A percentile compares a stretch with the other conserved stretches of the same genome.
phyloP scores from a whole-genome alignment of 2,888 invertebrate genomes.

The Leptinotarsa juncta region DNA sequence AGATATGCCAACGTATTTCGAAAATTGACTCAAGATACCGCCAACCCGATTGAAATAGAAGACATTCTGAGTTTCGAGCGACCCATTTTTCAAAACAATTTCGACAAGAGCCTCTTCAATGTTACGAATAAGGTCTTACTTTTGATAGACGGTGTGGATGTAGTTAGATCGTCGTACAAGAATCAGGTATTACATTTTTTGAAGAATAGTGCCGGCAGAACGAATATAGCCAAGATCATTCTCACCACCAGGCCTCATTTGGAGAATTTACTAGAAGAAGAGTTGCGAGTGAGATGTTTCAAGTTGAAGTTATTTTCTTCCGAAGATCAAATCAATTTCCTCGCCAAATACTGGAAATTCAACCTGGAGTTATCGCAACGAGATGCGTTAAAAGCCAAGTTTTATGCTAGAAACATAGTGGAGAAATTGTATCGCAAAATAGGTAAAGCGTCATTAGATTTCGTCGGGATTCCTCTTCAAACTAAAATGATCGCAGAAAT shows the following conservation, averaged over 20 bases:
- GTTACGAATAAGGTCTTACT: conserved; percentile 14
- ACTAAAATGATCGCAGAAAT: conserved; percentile 30
- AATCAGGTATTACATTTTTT: conserved; percentile 14
- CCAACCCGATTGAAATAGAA: neutral
- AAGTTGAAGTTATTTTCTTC: conserved; percentile 18
- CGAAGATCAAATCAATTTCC: conserved; percentile 22
- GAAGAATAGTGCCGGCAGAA: neutral
- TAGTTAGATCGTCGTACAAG: conserved; percentile 9
- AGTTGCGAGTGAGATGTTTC: conserved; percentile 12
- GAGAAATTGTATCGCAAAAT: conserved; percentile 5
- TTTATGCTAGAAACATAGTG: conserved; percentile 11
- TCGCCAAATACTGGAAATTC: conserved; percentile 27
- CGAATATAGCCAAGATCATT: conserved; percentile 22
- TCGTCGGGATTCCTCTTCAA: conserved; percentile 28
- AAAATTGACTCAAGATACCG: neutral
- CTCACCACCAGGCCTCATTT: conserved; percentile 30
- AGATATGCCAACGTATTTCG: conserved; percentile 7
- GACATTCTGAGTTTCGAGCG: conserved; percentile 14
- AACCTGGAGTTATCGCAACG: conserved; percentile 5
- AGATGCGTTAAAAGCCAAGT: conserved; percentile 2
- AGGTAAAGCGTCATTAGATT: neutral
- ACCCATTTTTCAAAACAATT: neutral
- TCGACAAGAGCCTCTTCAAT: conserved; percentile 21
- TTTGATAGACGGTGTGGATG: conserved; percentile 28
- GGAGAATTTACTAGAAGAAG: conserved; percentile 5